Percentiles rank a stretch among this genome's conserved stretches.
Conservation (phyloP, 2,888 invertebrate species). For the Drosophila aldrichi region DNA sequence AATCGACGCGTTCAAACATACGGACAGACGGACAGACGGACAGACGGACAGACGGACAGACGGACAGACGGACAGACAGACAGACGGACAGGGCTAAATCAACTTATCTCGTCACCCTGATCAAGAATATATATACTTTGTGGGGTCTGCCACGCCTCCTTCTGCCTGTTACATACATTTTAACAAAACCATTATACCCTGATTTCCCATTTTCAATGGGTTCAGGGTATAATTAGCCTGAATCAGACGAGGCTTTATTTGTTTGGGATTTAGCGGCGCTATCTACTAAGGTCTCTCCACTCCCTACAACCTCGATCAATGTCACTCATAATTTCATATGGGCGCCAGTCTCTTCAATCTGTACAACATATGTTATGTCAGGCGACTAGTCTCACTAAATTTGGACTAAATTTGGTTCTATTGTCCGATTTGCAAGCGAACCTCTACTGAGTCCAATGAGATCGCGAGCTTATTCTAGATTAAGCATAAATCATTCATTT, state of each 20-base stretch:
- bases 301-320: conserved; percentile 48
- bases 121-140: too few relatives aligned
- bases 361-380: conserved; percentile 2
- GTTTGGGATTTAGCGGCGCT: conserved; percentile 21
- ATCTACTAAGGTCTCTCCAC: conserved; percentile 3
- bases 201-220: too few relatives aligned
- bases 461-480: background rate
- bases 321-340: conserved; percentile 36
- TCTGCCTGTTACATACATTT: too few relatives aligned
- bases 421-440: conserved; percentile 29
- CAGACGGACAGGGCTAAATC: too few relatives aligned
- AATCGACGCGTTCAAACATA: too few relatives aligned
- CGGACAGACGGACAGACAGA: too few relatives aligned
- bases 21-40: too few relatives aligned
- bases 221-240: too few relatives aligned
- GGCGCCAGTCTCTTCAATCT: conserved; percentile 17
- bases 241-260: conserved; percentile 32
- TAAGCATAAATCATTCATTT: conserved; percentile 25
- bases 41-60: too few relatives aligned
- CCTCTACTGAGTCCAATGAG: background rate
- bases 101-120: too few relatives aligned
- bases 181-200: too few relatives aligned
- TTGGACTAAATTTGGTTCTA: conserved; percentile 15
- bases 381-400: background rate
- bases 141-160: too few relatives aligned